Evolutionary conservation across 2,113 vertebrate species (phyloP).

Genomic region (Rhinolophus ferrumequinum): DNA sequence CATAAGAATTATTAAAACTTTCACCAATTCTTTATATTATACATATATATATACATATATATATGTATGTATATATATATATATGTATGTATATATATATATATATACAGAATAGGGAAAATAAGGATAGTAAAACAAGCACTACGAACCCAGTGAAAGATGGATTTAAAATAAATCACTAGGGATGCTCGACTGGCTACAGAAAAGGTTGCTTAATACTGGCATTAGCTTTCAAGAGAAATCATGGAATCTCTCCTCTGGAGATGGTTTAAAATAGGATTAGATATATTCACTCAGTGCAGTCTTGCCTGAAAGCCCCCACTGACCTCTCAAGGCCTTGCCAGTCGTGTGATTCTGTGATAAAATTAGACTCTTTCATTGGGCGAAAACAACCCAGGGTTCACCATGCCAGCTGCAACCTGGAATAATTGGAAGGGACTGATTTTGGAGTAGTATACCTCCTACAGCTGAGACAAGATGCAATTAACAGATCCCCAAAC

Average conservation of each 20-base stretch:
- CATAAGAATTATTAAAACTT: background rate
- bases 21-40: background rate
- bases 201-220: slow-evolving; percentile 45
- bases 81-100: background rate
- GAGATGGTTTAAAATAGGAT: slow-evolving; percentile 71
- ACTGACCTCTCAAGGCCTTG: slow-evolving; percentile 77
- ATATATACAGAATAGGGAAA: background rate
- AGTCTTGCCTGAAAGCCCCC: slow-evolving; percentile 57
- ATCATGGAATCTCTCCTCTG: slow-evolving; percentile 57
- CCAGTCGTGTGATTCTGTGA: slow-evolving; percentile 76
- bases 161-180: slow-evolving; percentile 59
- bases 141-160: slow-evolving; percentile 18
- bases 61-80: too few species aligned
- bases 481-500: slow-evolving; percentile 77
- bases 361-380: slow-evolving; percentile 81
- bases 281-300: slow-evolving; percentile 56
- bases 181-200: background rate
- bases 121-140: background rate
- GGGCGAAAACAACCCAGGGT: slow-evolving; percentile 74
- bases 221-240: slow-evolving; percentile 56
- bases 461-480: slow-evolving; percentile 78
- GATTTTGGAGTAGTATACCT: slow-evolving; percentile 76
- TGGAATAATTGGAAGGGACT: slow-evolving; percentile 78
- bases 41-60: too few species aligned
- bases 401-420: slow-evolving; percentile 79